Percentiles rank a stretch among this genome's conserved stretches.
phyloP scores from a whole-genome alignment of 2,888 invertebrate species.

The Polyploca ridens region DNA sequence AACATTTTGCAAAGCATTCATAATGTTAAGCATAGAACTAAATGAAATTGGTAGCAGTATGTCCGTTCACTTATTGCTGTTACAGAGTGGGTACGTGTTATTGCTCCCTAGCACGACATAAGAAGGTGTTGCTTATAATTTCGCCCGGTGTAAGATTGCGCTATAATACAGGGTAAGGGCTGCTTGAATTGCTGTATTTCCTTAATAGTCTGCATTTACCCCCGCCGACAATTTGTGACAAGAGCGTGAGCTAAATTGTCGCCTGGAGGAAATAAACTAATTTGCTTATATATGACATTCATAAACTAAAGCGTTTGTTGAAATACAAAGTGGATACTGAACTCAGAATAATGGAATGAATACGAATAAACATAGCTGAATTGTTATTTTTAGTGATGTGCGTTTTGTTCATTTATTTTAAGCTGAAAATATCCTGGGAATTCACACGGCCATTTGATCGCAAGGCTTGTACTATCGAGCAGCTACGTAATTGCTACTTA shows the following conservation, averaged over 20 bases:
- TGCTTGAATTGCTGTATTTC: constrained; percentile 83
- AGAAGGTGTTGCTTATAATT: constrained; percentile 83
- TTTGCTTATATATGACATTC: constrained; percentile 78
- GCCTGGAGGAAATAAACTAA: constrained; percentile 83
- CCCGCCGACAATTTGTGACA: constrained; percentile 82
- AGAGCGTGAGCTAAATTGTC: constrained; percentile 82
- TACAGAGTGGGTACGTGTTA: constrained; percentile 54
- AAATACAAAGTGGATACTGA: constrained; percentile 58
- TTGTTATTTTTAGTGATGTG: background rate
- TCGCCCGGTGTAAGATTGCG: constrained; percentile 78
- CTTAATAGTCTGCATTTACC: constrained; percentile 84
- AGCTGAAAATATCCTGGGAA: too few relatives aligned
- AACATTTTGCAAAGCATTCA: constrained; percentile 16
- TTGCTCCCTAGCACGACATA: constrained; percentile 74
- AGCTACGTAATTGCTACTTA: too few relatives aligned
- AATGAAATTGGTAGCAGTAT: constrained; percentile 27
- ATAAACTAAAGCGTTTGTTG: constrained; percentile 63
- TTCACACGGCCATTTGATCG: too few relatives aligned
- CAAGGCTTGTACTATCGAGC: too few relatives aligned
- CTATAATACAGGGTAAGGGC: constrained; percentile 81
- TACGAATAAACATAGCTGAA: constrained; percentile 21
- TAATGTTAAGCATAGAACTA: constrained; percentile 5
- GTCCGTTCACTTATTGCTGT: constrained; percentile 53
- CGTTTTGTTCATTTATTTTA: background rate
- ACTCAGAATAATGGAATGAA: constrained; percentile 38